Evolutionary conservation across 2,888 invertebrate species (phyloP).

Genomic region (Octonoba sinensis): DNA sequence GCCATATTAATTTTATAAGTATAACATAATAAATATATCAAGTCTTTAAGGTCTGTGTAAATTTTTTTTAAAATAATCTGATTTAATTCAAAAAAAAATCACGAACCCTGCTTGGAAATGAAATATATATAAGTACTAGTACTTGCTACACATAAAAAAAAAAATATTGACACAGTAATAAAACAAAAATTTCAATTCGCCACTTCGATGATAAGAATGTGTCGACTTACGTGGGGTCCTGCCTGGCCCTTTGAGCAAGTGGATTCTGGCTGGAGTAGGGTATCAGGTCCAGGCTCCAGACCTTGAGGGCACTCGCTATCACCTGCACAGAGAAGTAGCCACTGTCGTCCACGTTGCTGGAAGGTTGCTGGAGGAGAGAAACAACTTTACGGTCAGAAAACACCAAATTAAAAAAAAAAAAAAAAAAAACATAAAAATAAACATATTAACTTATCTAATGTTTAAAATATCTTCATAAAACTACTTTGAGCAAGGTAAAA

Average conservation of each 20-base stretch:
- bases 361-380: constrained; percentile 76
- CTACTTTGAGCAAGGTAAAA: no score
- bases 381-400: constrained; percentile 16
- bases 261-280: constrained; percentile 79
- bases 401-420: constrained; percentile 55
- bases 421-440: constrained; percentile 21
- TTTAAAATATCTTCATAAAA: background rate
- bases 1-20: no score
- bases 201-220: no score
- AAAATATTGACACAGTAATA: background rate
- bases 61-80: no score
- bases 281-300: constrained; percentile 80
- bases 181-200: no score
- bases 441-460: background rate
- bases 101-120: no score
- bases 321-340: constrained; percentile 88
- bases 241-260: constrained; percentile 73
- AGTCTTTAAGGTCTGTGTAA: no score
- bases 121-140: background rate
- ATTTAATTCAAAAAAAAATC: no score
- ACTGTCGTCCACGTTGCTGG: constrained; percentile 84
- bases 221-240: constrained; percentile 76
- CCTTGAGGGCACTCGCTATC: constrained; percentile 79
- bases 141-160: background rate
- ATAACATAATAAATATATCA: no score